Percentiles rank a stretch among this genome's conserved stretches.
Evolutionary conservation across 2,113 vertebrate genomes (phyloP).

Genomic region (Parus major): DNA sequence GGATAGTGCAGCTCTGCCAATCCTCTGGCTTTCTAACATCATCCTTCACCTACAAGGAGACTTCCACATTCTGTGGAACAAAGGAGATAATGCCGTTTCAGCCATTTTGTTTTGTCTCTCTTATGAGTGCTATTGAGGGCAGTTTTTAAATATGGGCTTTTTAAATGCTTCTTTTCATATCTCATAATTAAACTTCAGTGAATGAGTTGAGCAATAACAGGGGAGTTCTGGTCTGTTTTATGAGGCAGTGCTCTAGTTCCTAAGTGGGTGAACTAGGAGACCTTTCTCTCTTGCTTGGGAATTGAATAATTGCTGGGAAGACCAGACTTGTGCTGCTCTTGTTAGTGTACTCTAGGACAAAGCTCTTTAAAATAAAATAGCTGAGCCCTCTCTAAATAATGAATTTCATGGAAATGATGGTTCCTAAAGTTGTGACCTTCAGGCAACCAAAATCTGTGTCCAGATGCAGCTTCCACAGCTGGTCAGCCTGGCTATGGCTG

Average conservation of each 20-base stretch:
- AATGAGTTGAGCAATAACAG: neutral
- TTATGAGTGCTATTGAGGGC: neutral
- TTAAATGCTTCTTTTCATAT: neutral
- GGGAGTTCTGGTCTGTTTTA: constrained; percentile 11
- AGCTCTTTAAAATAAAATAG: constrained; percentile 22
- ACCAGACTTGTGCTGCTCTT: neutral
- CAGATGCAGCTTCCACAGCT: neutral
- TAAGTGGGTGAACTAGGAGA: neutral
- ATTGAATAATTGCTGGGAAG: neutral
- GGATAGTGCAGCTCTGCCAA: neutral
- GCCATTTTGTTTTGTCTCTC: neutral
- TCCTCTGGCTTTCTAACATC: neutral
- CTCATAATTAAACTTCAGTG: neutral
- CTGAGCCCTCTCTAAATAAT: neutral
- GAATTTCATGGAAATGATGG: neutral
- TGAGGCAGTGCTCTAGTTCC: neutral
- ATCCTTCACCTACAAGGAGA: neutral
- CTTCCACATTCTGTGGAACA: neutral
- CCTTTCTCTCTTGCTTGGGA: neutral
- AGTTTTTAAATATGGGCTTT: constrained; percentile 13
- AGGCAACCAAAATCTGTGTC: neutral
- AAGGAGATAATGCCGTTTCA: neutral
- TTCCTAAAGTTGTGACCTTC: neutral
- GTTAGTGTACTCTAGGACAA: neutral
- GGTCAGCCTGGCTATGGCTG: neutral